Evolutionary conservation across 2,888 invertebrate genomes (phyloP).

Genomic region (Sphecodes monilicornis): DNA sequence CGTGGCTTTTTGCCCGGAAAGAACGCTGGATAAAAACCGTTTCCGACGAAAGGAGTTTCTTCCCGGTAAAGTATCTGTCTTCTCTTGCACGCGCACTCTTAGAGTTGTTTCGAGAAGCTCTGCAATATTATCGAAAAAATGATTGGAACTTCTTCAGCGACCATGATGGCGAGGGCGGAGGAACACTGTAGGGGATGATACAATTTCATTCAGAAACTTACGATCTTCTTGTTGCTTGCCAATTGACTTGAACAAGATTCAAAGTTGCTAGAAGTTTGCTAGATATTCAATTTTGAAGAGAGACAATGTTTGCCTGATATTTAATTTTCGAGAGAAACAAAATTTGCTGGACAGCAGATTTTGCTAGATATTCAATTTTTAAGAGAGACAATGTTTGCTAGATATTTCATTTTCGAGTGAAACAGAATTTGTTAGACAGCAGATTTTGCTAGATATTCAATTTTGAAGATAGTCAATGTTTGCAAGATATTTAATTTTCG

Average conservation of each 20-base stretch:
- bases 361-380: neutral
- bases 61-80: constrained; percentile 33
- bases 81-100: neutral
- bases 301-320: neutral
- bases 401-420: too few species aligned
- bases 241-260: constrained; percentile 46
- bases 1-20: constrained; percentile 38
- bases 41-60: constrained; percentile 24
- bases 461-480: too few species aligned
- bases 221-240: constrained; percentile 20
- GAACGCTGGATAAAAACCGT: constrained; percentile 31
- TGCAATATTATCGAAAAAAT: constrained; percentile 54
- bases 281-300: neutral
- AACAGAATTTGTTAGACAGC: too few species aligned
- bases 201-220: constrained; percentile 47
- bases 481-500: too few species aligned
- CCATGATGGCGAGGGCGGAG: constrained; percentile 3
- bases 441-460: too few species aligned
- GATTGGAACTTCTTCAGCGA: constrained; percentile 1
- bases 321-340: neutral
- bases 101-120: constrained; percentile 40
- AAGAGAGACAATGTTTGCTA: too few species aligned
- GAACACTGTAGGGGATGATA: constrained; percentile 6
- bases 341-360: too few species aligned
- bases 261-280: constrained; percentile 30